Base-by-base conservation (phyloP, 2,797 vertebrate species). In the Chloroceryle inda region DNA sequence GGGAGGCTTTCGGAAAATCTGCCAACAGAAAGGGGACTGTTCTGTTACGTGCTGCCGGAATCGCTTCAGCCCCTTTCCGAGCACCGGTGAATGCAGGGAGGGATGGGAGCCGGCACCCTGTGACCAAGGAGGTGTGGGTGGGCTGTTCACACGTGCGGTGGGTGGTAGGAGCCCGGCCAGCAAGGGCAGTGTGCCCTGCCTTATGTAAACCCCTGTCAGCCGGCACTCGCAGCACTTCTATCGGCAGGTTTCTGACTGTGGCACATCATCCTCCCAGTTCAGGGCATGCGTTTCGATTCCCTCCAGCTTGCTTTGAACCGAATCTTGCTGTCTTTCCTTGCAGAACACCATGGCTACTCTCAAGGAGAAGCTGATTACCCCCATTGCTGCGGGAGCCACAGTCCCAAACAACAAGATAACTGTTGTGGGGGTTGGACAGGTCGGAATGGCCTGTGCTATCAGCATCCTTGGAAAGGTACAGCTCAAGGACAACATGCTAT, bases 361-460 rank as follows among this genome's bases (percentile, higher is more conserved):
- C 21, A 97, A 99, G 93, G 98, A 99, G 79, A 99, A 99, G 91
- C 98, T 99, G 84, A 98, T 99, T 63, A 98, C 97, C 20, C 93
- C 98, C 3, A 19, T 99, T 49, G 96, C 98, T 1, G 89, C 96
- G 10, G 96, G 61, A 2, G 0, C 95, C 6, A 69, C 96, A 2
- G 35, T 84, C 9, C 99, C 99, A 13, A 98, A 97, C 97, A 99
- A 98, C 98, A 99, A 99, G 97, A 98, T 99, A 95, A 99, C 99
- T 0, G 93, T 99, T 33, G 99, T 99, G 12, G 99, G 99, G 0
- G 99, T 99, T 35, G 99, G 99, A 14, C 98, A 99, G 96, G 99
- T 99, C 63, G 99, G 99, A 69, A 99, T 99, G 99, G 99, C 99
- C 3, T 98, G 98, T 50, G 99, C 99, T 4, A 83, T 99, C 97